These are phyloP conservation scores for Ophthalmolycus amberensis DNA, from an alignment of 2,113 vertebrate genomes.

Conservation along the genomic window DNA sequence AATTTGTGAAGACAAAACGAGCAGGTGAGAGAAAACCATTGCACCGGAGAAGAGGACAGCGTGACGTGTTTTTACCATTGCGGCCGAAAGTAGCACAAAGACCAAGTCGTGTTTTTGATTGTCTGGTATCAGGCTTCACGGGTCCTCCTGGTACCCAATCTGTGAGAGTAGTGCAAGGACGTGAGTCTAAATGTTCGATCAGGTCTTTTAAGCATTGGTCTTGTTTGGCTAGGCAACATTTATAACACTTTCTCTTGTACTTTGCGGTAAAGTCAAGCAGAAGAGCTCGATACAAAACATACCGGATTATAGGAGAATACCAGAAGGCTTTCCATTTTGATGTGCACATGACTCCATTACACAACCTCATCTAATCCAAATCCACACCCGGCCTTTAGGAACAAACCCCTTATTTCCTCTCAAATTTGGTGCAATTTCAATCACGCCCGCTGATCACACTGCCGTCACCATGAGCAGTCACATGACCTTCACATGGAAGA, in stretches of 20 bases:
- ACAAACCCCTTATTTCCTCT: background rate
- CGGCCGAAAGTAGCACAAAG: background rate
- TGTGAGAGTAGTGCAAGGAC: background rate
- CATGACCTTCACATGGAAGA: slow-evolving; percentile 50
- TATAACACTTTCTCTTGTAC: background rate
- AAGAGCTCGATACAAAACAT: background rate
- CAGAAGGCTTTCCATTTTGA: slow-evolving; percentile 13
- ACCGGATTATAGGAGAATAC: background rate
- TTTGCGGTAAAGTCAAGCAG: background rate
- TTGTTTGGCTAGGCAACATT: background rate
- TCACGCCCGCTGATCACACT: slow-evolving; percentile 37
- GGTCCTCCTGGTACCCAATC: background rate
- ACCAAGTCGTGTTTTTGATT: background rate
- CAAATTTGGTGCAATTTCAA: slow-evolving; percentile 23
- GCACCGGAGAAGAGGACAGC: background rate
- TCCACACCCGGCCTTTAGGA: slow-evolving; percentile 1
- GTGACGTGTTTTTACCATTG: background rate
- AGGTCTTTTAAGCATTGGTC: background rate
- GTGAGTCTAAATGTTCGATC: background rate
- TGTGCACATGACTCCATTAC: slow-evolving; percentile 1
- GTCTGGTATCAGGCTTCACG: background rate
- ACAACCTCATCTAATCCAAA: slow-evolving; percentile 25
- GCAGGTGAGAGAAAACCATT: background rate
- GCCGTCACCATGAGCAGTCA: slow-evolving; percentile 19
- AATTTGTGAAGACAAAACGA: background rate